Evolutionary conservation across 2,888 invertebrate species (phyloP).

Genomic region (Torymus texanus): DNA sequence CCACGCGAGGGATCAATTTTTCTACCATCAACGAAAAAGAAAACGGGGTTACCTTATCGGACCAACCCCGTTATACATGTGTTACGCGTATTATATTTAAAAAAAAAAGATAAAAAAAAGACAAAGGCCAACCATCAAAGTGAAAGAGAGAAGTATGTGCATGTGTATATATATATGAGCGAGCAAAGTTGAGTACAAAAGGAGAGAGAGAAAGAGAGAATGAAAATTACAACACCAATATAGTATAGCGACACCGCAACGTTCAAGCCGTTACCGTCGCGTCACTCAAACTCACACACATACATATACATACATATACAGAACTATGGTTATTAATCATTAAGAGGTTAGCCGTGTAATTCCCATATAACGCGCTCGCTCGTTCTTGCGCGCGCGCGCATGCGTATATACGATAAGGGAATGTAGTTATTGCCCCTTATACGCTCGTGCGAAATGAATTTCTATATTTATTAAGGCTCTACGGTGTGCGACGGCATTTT

Average conservation of each 20-base stretch:
- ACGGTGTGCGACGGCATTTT: constrained; percentile 14
- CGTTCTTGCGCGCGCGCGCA: not conserved
- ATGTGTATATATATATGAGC: constrained; percentile 72
- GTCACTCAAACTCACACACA: too few relatives aligned
- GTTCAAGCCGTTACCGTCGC: constrained; percentile 69
- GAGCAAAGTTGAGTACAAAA: not conserved
- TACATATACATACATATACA: constrained; percentile 58
- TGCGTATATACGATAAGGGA: constrained; percentile 31
- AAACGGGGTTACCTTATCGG: constrained; percentile 35
- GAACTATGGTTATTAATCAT: constrained; percentile 66
- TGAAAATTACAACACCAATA: constrained; percentile 71
- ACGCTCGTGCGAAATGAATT: constrained; percentile 34
- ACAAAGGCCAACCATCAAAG: constrained; percentile 1
- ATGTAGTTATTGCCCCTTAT: constrained; percentile 26
- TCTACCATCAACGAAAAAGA: not conserved
- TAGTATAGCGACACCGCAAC: constrained; percentile 70
- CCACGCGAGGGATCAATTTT: constrained; percentile 5
- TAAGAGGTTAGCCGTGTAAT: constrained; percentile 50
- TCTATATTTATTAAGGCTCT: constrained; percentile 42
- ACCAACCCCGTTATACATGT: not conserved
- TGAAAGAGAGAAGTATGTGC: constrained; percentile 55
- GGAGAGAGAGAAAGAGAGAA: constrained; percentile 42
- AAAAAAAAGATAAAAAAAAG: too few relatives aligned
- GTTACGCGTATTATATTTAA: constrained; percentile 13
- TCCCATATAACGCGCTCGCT: not conserved